Percentiles rank a stretch among this genome's conserved stretches.
Conservation (phyloP, 2,113 vertebrate genomes). For the Corynorhinus townsendii region DNA sequence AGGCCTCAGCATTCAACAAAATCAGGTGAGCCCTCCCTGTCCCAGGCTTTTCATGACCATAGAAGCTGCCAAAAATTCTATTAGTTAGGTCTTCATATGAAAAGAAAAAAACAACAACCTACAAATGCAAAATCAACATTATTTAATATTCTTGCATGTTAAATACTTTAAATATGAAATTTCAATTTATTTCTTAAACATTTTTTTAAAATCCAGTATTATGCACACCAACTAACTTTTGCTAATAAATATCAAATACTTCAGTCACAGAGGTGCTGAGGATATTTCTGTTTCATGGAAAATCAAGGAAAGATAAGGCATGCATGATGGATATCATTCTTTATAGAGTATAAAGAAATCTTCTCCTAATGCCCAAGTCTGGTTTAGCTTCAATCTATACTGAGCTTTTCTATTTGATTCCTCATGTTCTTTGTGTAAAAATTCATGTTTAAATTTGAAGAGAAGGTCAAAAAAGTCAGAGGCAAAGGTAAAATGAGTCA, state of each 20-base stretch:
- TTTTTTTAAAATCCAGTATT: background rate
- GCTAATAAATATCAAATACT: background rate
- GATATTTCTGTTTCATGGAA: background rate
- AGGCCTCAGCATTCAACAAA: background rate
- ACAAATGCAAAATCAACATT: background rate
- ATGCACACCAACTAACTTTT: no score
- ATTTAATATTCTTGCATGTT: background rate
- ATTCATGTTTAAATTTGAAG: background rate
- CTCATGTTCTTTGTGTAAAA: background rate
- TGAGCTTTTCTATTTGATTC: background rate
- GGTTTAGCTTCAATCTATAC: background rate
- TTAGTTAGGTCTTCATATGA: background rate
- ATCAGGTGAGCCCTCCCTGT: accelerated
- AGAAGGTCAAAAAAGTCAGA: background rate
- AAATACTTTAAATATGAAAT: background rate
- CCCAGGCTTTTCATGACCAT: background rate
- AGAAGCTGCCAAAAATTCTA: background rate
- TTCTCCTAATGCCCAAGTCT: background rate
- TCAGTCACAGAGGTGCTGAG: background rate
- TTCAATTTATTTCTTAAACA: background rate
- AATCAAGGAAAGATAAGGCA: background rate
- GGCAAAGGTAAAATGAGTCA: background rate
- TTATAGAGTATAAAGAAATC: background rate
- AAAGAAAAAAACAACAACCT: background rate
- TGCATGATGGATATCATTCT: no score